These are phyloP conservation scores for Coronaproctus castanopsis DNA, from an alignment of 2,888 invertebrate genomes.

Conservation along the genomic window DNA sequence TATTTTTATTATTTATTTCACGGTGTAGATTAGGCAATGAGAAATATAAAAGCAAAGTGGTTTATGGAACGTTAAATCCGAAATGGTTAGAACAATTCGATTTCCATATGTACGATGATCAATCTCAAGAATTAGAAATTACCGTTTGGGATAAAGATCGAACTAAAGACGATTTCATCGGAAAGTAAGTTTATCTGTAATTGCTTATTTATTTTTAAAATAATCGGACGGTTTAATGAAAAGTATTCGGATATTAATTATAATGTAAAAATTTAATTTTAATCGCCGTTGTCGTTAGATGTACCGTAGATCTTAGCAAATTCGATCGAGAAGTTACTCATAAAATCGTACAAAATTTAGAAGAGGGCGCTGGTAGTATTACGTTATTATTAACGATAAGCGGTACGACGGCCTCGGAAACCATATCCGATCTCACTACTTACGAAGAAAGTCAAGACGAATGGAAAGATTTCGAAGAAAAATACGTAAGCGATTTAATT, in stretches of 20 bases:
- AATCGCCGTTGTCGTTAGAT: too few species aligned
- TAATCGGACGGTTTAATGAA: too few species aligned
- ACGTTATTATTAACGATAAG: slow-evolving; percentile 82
- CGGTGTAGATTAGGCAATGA: slow-evolving; percentile 88
- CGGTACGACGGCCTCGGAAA: slow-evolving; percentile 80
- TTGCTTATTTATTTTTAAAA: too few species aligned
- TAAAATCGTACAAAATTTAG: slow-evolving; percentile 67
- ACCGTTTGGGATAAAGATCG: slow-evolving; percentile 77
- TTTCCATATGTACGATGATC: slow-evolving; percentile 83
- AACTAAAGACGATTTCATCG: slow-evolving; percentile 70
- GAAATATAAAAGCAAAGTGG: slow-evolving; percentile 87
- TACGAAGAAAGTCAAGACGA: slow-evolving; percentile 64
- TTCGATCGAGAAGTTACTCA: slow-evolving; percentile 81
- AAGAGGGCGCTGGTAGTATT: slow-evolving; percentile 61
- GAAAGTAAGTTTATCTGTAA: slow-evolving; percentile 34
- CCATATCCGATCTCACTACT: slow-evolving; percentile 72
- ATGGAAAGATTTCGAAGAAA: slow-evolving; percentile 35
- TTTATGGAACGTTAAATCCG: slow-evolving; percentile 66
- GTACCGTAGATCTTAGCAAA: slow-evolving; percentile 34
- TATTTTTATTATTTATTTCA: too few species aligned
- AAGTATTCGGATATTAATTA: too few species aligned
- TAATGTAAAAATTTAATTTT: too few species aligned
- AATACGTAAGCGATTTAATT: slow-evolving; percentile 54
- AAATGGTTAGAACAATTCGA: slow-evolving; percentile 96
- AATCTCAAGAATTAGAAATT: slow-evolving; percentile 76